Percentiles rank a stretch among this genome's conserved stretches.
phyloP scores from a whole-genome alignment of 2,113 vertebrate genomes.

The Nicator chloris region DNA sequence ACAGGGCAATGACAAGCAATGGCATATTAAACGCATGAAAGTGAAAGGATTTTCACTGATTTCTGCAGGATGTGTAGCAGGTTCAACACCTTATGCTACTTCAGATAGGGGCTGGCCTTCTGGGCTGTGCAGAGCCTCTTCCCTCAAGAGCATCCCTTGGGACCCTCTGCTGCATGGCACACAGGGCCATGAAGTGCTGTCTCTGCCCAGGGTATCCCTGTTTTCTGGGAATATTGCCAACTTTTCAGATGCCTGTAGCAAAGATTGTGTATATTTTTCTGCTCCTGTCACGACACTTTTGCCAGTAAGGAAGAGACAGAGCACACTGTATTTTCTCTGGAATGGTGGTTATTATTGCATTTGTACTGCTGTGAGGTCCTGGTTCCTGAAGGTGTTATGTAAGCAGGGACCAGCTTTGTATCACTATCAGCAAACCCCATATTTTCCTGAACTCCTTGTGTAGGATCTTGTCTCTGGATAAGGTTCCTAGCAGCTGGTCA shows the following conservation, averaged over 20 bases:
- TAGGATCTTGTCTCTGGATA: neutral
- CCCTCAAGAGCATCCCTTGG: neutral
- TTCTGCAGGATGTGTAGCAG: neutral
- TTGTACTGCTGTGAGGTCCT: neutral
- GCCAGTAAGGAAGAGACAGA: neutral
- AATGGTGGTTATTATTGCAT: neutral
- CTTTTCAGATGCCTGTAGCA: neutral
- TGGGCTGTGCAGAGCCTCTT: neutral
- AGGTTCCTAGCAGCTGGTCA: neutral
- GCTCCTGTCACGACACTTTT: neutral
- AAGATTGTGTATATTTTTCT: neutral
- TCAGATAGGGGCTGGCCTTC: neutral
- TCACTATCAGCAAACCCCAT: neutral
- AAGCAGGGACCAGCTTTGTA: neutral
- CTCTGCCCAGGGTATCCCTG: neutral
- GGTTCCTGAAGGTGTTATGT: neutral
- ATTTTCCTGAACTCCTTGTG: neutral
- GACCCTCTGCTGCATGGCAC: neutral
- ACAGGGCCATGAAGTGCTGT: neutral
- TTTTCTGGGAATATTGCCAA: neutral
- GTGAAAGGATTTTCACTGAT: neutral
- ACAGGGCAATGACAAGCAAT: neutral
- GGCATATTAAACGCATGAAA: neutral
- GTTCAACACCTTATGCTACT: neutral
- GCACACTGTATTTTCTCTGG: neutral